phyloP scores from a whole-genome alignment of 2,113 vertebrate species.

The Alligator sinensis region DNA sequence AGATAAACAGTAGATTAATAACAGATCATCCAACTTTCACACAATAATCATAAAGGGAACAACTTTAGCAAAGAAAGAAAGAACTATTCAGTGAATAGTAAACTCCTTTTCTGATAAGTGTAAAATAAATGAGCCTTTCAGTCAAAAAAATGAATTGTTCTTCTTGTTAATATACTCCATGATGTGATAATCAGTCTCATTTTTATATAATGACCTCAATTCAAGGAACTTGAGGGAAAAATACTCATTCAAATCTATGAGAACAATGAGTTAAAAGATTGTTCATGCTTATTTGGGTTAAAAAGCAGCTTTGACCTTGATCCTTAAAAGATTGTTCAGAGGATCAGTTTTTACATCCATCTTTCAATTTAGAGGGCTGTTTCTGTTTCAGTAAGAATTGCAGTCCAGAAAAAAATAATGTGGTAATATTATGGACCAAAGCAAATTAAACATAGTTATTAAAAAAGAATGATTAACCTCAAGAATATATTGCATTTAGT shows the following conservation, averaged over 20 bases:
- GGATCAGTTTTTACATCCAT: background rate
- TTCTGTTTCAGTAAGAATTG: conserved; percentile 5
- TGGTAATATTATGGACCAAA: background rate
- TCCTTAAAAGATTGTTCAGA: background rate
- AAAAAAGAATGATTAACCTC: background rate
- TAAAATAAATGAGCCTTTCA: background rate
- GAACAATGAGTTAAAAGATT: conserved; percentile 4
- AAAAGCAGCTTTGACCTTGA: background rate
- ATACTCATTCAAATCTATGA: background rate
- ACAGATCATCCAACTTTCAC: background rate
- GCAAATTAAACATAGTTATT: background rate
- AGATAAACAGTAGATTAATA: background rate
- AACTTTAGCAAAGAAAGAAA: background rate
- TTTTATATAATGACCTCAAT: background rate
- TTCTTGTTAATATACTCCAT: conserved; percentile 27
- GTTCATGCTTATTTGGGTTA: conserved; percentile 40
- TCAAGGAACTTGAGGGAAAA: background rate
- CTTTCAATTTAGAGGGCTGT: background rate
- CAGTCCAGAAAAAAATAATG: rapidly evolving
- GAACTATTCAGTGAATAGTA: background rate
- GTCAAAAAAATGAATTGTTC: background rate
- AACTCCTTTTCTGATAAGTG: rapidly evolving
- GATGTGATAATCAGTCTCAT: background rate
- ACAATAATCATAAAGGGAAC: background rate
- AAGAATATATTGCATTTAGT: background rate